Percentiles rank a stretch among this genome's conserved stretches.
Conservation (phyloP, 2,113 vertebrate species). For the Nestor notabilis region DNA sequence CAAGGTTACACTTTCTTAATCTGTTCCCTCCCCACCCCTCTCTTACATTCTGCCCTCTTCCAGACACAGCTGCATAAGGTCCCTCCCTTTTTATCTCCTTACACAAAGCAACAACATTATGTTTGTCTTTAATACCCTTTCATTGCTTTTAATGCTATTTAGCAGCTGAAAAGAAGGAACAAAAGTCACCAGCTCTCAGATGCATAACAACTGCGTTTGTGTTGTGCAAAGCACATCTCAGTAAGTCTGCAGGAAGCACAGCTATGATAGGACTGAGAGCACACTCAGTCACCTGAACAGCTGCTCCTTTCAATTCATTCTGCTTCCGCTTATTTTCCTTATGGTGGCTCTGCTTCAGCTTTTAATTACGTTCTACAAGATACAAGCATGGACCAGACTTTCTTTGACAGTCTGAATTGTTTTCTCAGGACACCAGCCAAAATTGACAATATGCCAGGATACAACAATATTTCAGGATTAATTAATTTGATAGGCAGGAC, state of each 20-base stretch:
- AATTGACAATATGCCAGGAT: background rate
- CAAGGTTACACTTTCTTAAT: background rate
- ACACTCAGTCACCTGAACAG: background rate
- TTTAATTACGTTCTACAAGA: background rate
- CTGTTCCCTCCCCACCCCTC: fast-evolving
- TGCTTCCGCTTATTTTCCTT: background rate
- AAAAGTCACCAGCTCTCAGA: background rate
- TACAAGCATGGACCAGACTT: background rate
- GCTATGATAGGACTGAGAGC: background rate
- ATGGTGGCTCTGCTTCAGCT: background rate
- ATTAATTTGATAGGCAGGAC: background rate
- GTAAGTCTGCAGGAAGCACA: background rate
- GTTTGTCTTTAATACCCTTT: background rate
- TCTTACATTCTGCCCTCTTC: background rate
- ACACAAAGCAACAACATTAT: background rate
- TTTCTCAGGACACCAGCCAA: background rate
- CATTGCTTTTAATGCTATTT: background rate
- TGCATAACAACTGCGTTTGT: background rate
- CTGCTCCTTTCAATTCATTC: background rate
- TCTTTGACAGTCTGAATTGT: background rate
- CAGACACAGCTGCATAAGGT: background rate
- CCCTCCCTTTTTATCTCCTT: background rate
- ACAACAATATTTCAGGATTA: background rate
- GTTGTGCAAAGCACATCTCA: background rate
- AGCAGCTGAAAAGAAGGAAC: background rate